Evolutionary conservation across 2,113 vertebrate genomes (phyloP), one percentile per base, ranked within the genome.

Genomic region (Cebidichthys violaceus): DNA sequence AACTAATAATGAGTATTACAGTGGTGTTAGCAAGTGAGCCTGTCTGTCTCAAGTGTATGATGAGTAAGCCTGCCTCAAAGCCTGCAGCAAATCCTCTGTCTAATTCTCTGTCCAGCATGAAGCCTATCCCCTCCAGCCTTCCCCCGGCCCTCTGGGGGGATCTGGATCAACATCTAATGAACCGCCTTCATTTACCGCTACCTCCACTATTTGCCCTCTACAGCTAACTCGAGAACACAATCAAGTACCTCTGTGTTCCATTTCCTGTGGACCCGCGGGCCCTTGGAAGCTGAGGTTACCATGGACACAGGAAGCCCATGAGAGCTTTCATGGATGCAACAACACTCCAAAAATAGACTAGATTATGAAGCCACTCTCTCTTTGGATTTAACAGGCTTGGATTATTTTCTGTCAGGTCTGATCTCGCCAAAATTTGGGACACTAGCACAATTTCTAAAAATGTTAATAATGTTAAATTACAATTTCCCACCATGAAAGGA

Each of bases 101-200:
- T 91, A 90, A 92, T 93, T 90, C 92, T 89, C 75, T 60, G 55
- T 75, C 55, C 75, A 77, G 87, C 80, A 75, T 90, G 83, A 84
- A 55, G 68, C 73, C 59, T 41, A 78, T 84, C 91, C 89, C 83
- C 92, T 75, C 29, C 76, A 85, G 82, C 75, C 77, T 73, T 73
- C 37, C 50, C 24, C 15, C 2, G 65, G 62, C 59, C 82, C 89
- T 91, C 79, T 70, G 62, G 79, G 83, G 75, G 81, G 70, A 82
- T 79, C 70, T 68, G 90, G 84, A 90, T 89, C 84, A 89, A 87
- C 67, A 82, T 93, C 89, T 94, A 89, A 91, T 90, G 87, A 94
- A 90, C 87, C 45, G 35, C 83, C 88, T 92, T 91, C 91, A 93
- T 90, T 94, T 91, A 93, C 72, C 69, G 85, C 82, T 84, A 84